phyloP scores from a whole-genome alignment of 2,888 invertebrate genomes.

The Frankliniella fusca region DNA sequence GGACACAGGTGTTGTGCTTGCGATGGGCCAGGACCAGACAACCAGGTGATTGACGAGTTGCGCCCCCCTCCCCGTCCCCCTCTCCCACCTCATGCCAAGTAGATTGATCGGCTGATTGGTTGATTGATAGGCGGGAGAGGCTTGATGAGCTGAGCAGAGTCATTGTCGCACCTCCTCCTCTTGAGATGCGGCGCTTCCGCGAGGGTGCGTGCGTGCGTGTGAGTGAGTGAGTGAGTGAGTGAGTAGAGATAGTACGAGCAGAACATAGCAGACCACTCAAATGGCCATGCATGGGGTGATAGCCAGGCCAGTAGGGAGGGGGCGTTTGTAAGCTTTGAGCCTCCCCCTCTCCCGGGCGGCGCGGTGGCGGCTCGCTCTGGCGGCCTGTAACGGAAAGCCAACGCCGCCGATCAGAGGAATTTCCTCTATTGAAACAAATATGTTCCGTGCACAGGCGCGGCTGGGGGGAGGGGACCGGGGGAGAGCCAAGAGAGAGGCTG shows the following conservation, averaged over 20 bases:
- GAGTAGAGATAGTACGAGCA: neutral
- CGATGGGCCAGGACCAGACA: neutral
- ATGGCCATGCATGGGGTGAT: neutral
- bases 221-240: too few relatives aligned
- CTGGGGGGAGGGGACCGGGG: neutral
- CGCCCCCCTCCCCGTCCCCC: neutral
- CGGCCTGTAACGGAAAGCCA: neutral
- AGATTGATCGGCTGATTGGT: slow-evolving; percentile 18
- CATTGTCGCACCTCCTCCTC: neutral
- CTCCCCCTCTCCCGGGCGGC: neutral
- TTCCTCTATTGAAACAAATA: slow-evolving; percentile 21
- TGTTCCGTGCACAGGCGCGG: slow-evolving; percentile 4
- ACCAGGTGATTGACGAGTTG: slow-evolving; percentile 3
- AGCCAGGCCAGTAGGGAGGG: neutral
- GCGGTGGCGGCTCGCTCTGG: neutral
- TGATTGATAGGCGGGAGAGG: neutral
- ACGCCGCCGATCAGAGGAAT: slow-evolving; percentile 18
- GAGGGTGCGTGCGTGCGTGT: neutral
- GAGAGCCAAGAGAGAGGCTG: neutral
- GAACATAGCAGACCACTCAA: neutral
- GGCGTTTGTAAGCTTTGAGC: neutral
- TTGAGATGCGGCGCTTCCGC: neutral
- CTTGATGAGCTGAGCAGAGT: slow-evolving; percentile 17
- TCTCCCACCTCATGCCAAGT: neutral
- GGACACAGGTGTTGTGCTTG: too few relatives aligned